These are phyloP conservation scores for Drosophila maculinotata DNA, from an alignment of 2,888 invertebrate genomes.

Conservation along the genomic window DNA sequence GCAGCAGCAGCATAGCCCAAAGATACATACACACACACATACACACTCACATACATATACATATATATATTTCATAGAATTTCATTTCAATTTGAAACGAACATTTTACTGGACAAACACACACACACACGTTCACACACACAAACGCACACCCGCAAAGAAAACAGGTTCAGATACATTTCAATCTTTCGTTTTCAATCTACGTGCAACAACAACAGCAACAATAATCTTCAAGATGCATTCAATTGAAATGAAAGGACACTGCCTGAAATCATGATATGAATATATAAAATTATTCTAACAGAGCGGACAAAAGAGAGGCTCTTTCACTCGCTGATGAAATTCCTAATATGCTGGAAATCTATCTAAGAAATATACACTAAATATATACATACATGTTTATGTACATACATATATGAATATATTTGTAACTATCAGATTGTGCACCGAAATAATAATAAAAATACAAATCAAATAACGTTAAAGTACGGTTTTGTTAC, in stretches of 20 bases:
- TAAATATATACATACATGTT: background rate
- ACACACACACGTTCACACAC: constrained; percentile 15
- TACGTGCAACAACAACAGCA: constrained; percentile 42
- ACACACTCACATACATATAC: no score
- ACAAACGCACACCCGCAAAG: constrained; percentile 13
- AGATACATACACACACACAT: constrained; percentile 8
- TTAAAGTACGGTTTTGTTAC: no score
- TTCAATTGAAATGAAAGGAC: constrained; percentile 76
- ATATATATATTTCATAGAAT: constrained; percentile 43
- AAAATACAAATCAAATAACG: no score
- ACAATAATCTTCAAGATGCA: constrained; percentile 59
- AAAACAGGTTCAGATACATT: constrained; percentile 66
- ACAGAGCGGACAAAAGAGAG: background rate
- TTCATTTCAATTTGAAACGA: constrained; percentile 62
- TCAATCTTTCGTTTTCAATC: constrained; percentile 74
- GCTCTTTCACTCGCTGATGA: constrained; percentile 45
- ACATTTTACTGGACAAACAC: constrained; percentile 40
- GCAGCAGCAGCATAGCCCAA: constrained; percentile 35
- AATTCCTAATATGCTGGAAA: constrained; percentile 25
- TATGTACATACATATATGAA: background rate
- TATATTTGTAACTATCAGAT: background rate
- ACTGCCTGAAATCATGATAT: constrained; percentile 66
- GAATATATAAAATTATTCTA: constrained; percentile 64
- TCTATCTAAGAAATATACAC: constrained; percentile 1
- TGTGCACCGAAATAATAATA: no score